phyloP scores from a whole-genome alignment of 2,797 vertebrate genomes.

The Premnoplex brunnescens region DNA sequence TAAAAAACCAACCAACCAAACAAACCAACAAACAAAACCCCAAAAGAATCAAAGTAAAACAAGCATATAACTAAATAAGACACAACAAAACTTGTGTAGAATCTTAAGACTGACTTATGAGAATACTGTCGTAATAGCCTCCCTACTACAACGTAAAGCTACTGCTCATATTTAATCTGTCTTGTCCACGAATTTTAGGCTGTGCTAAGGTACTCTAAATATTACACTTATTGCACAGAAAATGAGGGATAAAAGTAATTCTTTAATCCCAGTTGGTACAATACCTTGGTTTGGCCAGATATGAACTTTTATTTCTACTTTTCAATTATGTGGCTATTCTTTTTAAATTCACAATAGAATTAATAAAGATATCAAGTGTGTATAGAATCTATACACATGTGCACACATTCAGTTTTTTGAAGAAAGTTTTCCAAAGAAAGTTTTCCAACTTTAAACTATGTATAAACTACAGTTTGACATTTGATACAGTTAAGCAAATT shows the following conservation, averaged over 20 bases:
- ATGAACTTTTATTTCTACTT: neutral
- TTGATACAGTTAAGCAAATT: neutral
- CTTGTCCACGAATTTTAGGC: neutral
- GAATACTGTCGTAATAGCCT: neutral
- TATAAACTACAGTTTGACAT: neutral
- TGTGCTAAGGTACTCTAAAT: neutral
- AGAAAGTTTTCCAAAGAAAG: neutral
- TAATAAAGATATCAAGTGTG: neutral
- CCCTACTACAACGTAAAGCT: neutral
- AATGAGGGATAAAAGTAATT: neutral
- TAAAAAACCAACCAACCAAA: neutral
- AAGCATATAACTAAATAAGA: neutral
- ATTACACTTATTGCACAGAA: neutral
- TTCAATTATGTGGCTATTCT: rapidly evolving
- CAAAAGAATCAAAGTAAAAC: neutral
- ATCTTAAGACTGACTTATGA: neutral
- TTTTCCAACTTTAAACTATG: neutral
- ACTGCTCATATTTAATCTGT: neutral
- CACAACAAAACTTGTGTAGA: neutral
- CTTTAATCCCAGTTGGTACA: neutral
- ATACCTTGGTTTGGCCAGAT: neutral
- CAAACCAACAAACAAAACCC: no score
- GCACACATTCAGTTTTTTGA: neutral
- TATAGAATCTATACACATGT: neutral
- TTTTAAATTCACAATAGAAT: neutral